phyloP scores from a whole-genome alignment of 2,113 vertebrate genomes.

The Etheostoma spectabile region DNA sequence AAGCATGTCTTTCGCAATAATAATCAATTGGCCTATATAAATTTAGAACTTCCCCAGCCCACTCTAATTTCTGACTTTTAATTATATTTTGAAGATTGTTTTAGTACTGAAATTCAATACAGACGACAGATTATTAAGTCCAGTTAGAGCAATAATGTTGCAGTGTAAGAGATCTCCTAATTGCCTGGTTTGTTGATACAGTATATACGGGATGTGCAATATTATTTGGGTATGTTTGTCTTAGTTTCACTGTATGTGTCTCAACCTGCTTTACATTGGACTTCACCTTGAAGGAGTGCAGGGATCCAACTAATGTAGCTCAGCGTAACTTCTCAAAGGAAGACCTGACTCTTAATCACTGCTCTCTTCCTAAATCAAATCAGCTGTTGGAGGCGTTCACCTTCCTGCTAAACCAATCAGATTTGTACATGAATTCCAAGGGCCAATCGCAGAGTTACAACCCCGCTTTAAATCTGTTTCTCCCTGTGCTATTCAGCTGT shows the following conservation, averaged over 20 bases:
- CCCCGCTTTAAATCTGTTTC: too few relatives aligned
- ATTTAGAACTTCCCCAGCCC: neutral
- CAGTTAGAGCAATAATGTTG: neutral
- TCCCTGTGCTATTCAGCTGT: too few relatives aligned
- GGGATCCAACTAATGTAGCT: neutral
- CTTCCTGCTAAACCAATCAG: too few relatives aligned
- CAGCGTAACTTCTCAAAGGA: too few relatives aligned
- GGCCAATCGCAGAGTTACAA: too few relatives aligned
- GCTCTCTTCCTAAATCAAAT: too few relatives aligned
- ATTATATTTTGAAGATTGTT: constrained; percentile 10
- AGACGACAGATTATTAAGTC: neutral
- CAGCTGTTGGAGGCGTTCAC: too few relatives aligned
- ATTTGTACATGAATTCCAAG: too few relatives aligned
- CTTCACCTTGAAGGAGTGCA: neutral
- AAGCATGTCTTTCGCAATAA: constrained; percentile 14
- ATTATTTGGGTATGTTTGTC: neutral
- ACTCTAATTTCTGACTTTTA: neutral
- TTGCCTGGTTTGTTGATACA: neutral
- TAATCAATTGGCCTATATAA: constrained; percentile 13
- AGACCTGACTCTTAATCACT: too few relatives aligned
- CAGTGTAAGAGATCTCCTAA: neutral
- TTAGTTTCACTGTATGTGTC: neutral
- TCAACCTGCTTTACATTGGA: neutral
- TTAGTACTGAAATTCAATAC: neutral
- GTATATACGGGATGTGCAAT: neutral